Percentiles rank a stretch among this genome's conserved stretches.
Evolutionary conservation across 2,113 vertebrate species (phyloP).

Genomic region (Fulmarus glacialis): DNA sequence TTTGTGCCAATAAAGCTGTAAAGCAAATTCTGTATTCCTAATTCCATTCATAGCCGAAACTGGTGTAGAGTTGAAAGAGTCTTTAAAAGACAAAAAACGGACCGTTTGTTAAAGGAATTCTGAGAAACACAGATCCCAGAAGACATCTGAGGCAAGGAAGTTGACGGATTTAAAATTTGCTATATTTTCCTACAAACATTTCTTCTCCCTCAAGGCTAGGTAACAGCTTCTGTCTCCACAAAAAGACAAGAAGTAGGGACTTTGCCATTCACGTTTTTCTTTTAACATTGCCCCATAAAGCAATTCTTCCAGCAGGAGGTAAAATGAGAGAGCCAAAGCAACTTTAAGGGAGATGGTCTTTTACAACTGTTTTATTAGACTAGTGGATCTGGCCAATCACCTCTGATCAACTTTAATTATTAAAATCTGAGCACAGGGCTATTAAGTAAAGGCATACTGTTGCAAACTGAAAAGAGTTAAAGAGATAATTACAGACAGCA

Average conservation of each 20-base stretch:
- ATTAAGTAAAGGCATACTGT: background rate
- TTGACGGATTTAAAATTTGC: background rate
- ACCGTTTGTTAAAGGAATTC: background rate
- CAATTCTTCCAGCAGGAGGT: background rate
- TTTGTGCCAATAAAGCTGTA: conserved; percentile 1
- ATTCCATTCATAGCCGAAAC: conserved; percentile 18
- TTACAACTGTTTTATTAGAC: background rate
- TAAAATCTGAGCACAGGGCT: background rate
- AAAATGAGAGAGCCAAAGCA: background rate
- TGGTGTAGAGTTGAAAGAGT: background rate
- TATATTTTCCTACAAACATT: background rate
- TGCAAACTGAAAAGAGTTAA: background rate
- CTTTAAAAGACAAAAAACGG: background rate
- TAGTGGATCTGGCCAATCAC: background rate
- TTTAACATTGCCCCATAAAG: background rate
- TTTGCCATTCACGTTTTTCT: background rate
- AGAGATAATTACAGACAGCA: background rate
- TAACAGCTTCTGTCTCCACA: background rate
- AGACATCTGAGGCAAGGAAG: background rate
- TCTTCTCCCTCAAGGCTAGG: background rate
- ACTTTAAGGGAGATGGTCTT: background rate
- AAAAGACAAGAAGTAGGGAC: background rate
- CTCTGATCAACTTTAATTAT: background rate
- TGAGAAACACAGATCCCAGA: background rate
- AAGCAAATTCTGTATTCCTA: background rate